Evolutionary conservation across 1,140 invertebrate genomes (phyloP).

Genomic region (Magallana ariakensis): DNA sequence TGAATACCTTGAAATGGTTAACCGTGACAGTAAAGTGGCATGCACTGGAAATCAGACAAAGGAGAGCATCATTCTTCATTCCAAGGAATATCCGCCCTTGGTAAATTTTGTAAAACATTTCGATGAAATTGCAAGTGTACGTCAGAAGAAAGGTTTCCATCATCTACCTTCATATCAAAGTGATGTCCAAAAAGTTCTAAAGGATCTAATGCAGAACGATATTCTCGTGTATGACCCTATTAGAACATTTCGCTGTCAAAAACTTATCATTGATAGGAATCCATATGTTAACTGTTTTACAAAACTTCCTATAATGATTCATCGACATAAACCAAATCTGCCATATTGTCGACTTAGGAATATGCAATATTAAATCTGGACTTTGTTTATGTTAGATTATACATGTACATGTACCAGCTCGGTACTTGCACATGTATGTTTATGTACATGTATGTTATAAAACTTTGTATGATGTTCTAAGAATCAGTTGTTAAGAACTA

Average conservation of each 20-base stretch:
- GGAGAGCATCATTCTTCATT: slow-evolving; percentile 53
- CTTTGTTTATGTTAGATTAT: no score
- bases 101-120: slow-evolving; percentile 51
- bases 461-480: no score
- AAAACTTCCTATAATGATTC: neutral
- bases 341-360: slow-evolving; percentile 36
- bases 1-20: slow-evolving; percentile 58
- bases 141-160: slow-evolving; percentile 53
- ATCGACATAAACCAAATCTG: slow-evolving; percentile 39
- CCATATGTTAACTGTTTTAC: slow-evolving; percentile 19
- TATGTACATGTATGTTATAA: no score
- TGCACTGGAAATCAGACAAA: slow-evolving; percentile 51
- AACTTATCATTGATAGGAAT: neutral
- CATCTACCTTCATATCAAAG: slow-evolving; percentile 49
- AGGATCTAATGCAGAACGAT: slow-evolving; percentile 48
- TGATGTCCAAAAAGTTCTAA: slow-evolving; percentile 53
- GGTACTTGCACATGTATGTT: no score
- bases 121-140: slow-evolving; percentile 28
- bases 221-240: slow-evolving; percentile 50
- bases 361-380: neutral
- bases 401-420: no score
- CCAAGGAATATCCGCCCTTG: slow-evolving; percentile 53
- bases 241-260: slow-evolving; percentile 23
- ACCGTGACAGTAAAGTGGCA: slow-evolving; percentile 53
- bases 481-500: no score